Conservation (phyloP, 2,113 vertebrate genomes). For the Aptenodytes forsteri region DNA sequence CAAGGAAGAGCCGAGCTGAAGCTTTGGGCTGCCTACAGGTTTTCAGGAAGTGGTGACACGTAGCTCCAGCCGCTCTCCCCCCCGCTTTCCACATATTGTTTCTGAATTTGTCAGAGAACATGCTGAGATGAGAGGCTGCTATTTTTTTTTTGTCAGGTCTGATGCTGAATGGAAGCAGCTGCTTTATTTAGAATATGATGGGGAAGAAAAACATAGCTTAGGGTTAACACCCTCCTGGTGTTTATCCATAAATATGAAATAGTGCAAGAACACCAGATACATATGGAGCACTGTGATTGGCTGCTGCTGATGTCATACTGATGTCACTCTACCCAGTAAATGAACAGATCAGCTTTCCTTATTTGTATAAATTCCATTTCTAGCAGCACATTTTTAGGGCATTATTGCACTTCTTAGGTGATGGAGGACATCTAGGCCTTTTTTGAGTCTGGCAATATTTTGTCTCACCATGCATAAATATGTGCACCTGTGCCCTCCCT, state of each 20-base stretch:
- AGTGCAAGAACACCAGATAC: constrained; percentile 63
- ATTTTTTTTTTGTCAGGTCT: not conserved
- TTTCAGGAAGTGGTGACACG: constrained; percentile 45
- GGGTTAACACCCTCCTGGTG: constrained; percentile 69
- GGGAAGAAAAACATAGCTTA: constrained; percentile 58
- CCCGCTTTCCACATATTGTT: constrained; percentile 70
- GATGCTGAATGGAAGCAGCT: constrained; percentile 62
- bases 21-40: constrained; percentile 1
- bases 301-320: constrained; percentile 68
- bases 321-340: constrained; percentile 64
- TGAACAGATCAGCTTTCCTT: constrained; percentile 39
- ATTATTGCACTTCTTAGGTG: not conserved
- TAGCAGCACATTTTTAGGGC: not conserved
- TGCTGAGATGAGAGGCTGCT: constrained; percentile 39
- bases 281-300: constrained; percentile 56
- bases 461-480: not conserved
- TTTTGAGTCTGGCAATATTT: not conserved
- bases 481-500: not conserved
- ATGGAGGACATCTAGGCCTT: not conserved
- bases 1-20: not conserved
- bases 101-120: constrained; percentile 56
- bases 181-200: constrained; percentile 73
- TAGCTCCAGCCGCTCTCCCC: constrained; percentile 38
- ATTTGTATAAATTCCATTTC: constrained; percentile 36
- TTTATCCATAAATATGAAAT: constrained; percentile 73